These are phyloP conservation scores for Zaprionus kolodkinae DNA, from an alignment of 1,140 invertebrate genomes.

Conservation along the genomic window DNA sequence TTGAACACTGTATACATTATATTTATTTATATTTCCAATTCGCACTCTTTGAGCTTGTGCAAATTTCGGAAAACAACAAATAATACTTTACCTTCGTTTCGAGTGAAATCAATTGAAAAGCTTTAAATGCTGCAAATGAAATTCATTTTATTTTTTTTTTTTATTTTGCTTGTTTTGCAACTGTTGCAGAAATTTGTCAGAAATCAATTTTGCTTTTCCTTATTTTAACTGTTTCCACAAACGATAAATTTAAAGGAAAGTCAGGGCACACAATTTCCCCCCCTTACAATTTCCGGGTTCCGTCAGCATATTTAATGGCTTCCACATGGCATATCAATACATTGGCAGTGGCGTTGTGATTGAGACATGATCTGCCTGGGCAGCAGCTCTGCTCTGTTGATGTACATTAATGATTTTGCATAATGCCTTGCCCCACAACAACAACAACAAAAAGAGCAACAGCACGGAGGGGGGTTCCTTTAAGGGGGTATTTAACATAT, in stretches of 20 bases:
- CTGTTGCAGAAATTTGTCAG: conserved; percentile 3
- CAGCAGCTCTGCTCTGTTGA: conserved; percentile 35
- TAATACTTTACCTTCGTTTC: not conserved
- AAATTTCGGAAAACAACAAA: not conserved
- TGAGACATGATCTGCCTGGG: conserved; percentile 46
- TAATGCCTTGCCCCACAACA: conserved; percentile 31
- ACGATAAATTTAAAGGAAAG: conserved; percentile 5
- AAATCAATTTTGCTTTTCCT: conserved; percentile 1
- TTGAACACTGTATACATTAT: not conserved
- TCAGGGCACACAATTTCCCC: not conserved
- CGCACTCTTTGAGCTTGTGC: not conserved
- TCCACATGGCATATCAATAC: conserved; percentile 10
- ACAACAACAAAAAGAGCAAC: conserved; percentile 20
- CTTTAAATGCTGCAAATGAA: not conserved
- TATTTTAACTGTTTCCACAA: not conserved
- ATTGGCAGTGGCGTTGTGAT: conserved; percentile 8
- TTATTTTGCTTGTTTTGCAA: not conserved
- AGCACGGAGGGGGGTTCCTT: not conserved
- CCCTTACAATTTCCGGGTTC: not conserved
- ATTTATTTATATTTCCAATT: not conserved
- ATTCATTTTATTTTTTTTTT: not conserved
- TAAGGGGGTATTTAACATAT: conserved; percentile 59
- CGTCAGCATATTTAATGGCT: not conserved
- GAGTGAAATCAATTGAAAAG: not conserved
- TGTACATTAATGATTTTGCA: conserved; percentile 52